Base-by-base conservation (phyloP, 2,797 vertebrate genomes). In the Huso huso region DNA sequence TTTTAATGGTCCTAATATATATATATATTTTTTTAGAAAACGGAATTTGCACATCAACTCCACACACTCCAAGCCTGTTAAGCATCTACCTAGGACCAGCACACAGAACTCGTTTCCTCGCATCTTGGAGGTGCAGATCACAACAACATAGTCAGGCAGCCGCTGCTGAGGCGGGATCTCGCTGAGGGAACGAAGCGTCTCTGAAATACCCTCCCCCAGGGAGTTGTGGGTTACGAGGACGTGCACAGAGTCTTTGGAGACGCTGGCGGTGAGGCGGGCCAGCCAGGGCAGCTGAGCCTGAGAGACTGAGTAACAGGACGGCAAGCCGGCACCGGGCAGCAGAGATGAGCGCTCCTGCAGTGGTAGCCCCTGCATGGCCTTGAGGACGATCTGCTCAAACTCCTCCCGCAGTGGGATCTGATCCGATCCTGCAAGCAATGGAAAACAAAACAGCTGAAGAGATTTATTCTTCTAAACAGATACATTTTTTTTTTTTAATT, bases 381-480 rank as follows among this genome's bases (percentile, higher is more conserved):
- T 96, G 77, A 97, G 75, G 72, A 96, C 86, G 50, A 99, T 96
- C 84, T 98, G 94, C 82, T 99, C 97, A 83, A 99, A 92, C 83
- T 98, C 96, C 84, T 99, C 97, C 71, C 94, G 88, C 81, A 99
- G 86, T 10, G 97, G 97, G 81, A 99, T 96, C 84, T 96, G 94
- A 73, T 95, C 92, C 4, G 90, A 83, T 79, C 93, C 97, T 99
- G 82, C 23, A 37, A 37, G 37, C 37, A 37, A 37, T 37, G 37
- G 37, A 4, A 37, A 37, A 37, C 37, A 37, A 37, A 37, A 37
- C 37, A 37, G 37, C 37, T 37, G 37, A 37, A 37, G 37, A 37
- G 37, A 37, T 37, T 37, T 37, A 37, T 37, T 37, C 37, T 37
- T 37, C 37, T 37, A 37, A 37, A 37, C 23, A 37, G 23, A 37